phyloP scores from a whole-genome alignment of 2,797 vertebrate species.

The Pitangus sulphuratus region DNA sequence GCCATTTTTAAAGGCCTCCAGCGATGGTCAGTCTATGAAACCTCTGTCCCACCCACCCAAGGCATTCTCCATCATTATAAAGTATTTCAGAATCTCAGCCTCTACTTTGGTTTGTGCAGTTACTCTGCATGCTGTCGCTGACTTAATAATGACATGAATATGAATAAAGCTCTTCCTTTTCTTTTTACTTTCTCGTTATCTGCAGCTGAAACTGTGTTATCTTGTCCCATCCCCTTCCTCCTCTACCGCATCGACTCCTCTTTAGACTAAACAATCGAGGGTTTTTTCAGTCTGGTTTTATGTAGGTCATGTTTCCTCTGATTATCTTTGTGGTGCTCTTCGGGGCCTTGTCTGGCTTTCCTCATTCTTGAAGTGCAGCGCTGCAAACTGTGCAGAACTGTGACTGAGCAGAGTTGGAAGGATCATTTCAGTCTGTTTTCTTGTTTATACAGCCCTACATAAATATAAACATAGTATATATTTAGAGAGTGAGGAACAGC shows the following conservation, averaged over 20 bases:
- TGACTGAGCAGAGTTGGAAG: not conserved
- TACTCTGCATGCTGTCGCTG: not conserved
- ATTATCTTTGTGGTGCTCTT: not conserved
- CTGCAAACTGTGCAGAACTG: not conserved
- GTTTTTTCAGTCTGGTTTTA: not conserved
- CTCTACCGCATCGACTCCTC: not conserved
- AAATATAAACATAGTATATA: conserved; percentile 39
- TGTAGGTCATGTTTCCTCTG: conserved; percentile 9
- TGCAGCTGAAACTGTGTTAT: not conserved
- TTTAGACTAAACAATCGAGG: not conserved
- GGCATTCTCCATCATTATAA: not conserved
- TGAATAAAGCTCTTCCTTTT: not conserved
- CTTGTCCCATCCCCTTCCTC: not conserved
- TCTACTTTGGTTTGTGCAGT: not conserved
- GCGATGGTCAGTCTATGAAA: not conserved
- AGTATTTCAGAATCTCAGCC: not conserved
- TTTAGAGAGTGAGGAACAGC: conserved; percentile 29
- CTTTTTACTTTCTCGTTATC: not conserved
- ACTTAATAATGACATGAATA: not conserved
- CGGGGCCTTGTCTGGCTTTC: not conserved
- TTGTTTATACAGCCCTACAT: conserved; percentile 26
- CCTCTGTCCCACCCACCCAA: not conserved
- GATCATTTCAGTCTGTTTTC: conserved; percentile 14
- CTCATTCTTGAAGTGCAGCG: not conserved
- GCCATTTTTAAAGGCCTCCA: not conserved